Percentiles rank a stretch among this genome's conserved stretches.
Evolutionary conservation across 2,113 vertebrate genomes (phyloP).

Genomic region (Scatophagus argus): DNA sequence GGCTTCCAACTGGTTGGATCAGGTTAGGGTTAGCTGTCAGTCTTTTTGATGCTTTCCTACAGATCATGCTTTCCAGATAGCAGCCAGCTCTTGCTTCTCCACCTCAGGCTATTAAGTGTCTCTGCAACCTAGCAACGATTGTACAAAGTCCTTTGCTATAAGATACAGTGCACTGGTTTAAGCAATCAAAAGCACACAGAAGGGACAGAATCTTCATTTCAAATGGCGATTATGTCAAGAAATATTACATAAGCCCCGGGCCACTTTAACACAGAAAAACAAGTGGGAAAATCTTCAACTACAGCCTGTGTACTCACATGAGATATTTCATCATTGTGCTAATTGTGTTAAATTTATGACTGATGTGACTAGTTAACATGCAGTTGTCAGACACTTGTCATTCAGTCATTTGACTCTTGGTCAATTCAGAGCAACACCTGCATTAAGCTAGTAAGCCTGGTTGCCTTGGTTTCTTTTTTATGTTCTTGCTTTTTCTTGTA

Average conservation of each 20-base stretch:
- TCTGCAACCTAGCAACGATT: conserved; percentile 11
- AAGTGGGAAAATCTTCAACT: conserved; percentile 5
- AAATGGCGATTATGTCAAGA: conserved; percentile 16
- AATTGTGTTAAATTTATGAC: conserved; percentile 45
- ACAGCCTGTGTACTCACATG: not conserved
- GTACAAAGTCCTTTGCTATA: conserved; percentile 5
- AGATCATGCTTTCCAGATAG: not conserved
- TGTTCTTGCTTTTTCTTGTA: not conserved
- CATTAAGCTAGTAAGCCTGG: conserved; percentile 18
- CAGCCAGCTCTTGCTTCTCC: conserved; percentile 1
- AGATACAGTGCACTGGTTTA: conserved; percentile 7
- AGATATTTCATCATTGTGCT: conserved; percentile 30
- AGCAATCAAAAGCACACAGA: conserved; percentile 18
- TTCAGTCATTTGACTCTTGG: conserved; percentile 18
- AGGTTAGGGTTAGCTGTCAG: not conserved
- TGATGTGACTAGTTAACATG: conserved; percentile 19
- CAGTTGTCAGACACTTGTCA: conserved; percentile 15
- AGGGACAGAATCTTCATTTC: conserved; percentile 19
- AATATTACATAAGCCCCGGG: conserved; percentile 22
- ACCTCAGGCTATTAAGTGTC: conserved; percentile 2
- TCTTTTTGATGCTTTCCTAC: conserved; percentile 1
- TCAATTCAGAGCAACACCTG: not conserved
- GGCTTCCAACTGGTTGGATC: not conserved
- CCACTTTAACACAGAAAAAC: conserved; percentile 1
- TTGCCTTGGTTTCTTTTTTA: not conserved